phyloP scores from a whole-genome alignment of 37 sponge, comb jelly and placozoan genomes.

The Hexactinellida sp. region DNA sequence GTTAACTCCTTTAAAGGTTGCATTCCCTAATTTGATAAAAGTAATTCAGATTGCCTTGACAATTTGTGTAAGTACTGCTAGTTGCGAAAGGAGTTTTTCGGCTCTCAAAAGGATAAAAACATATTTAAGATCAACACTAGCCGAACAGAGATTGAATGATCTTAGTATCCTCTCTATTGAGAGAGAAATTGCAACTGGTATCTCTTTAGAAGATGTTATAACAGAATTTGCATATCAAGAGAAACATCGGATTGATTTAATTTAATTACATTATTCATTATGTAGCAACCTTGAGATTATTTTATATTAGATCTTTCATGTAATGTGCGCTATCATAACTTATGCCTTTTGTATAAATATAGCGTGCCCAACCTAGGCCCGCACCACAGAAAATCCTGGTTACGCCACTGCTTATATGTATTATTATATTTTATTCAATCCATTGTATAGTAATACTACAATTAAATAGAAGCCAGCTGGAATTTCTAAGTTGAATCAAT shows the following conservation, averaged over 20 bases:
- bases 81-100: background rate
- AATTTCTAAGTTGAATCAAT: too few species aligned
- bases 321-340: too few species aligned
- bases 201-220: background rate
- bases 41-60: background rate
- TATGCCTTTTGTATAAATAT: too few species aligned
- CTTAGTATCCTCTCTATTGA: background rate
- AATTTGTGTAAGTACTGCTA: background rate
- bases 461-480: too few species aligned
- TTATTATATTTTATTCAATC: too few species aligned
- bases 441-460: too few species aligned
- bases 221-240: background rate
- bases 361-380: too few species aligned
- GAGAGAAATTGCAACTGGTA: background rate
- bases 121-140: background rate
- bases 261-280: too few species aligned
- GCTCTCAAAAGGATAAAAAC: background rate
- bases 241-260: background rate
- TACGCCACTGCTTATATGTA: too few species aligned
- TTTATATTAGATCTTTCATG: too few species aligned
- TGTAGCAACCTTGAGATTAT: too few species aligned
- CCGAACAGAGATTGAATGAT: background rate
- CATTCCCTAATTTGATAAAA: background rate
- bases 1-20: background rate
- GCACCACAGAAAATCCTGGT: too few species aligned